Evolutionary conservation across 2,113 vertebrate genomes (phyloP).

Genomic region (Actenoides hombroni): DNA sequence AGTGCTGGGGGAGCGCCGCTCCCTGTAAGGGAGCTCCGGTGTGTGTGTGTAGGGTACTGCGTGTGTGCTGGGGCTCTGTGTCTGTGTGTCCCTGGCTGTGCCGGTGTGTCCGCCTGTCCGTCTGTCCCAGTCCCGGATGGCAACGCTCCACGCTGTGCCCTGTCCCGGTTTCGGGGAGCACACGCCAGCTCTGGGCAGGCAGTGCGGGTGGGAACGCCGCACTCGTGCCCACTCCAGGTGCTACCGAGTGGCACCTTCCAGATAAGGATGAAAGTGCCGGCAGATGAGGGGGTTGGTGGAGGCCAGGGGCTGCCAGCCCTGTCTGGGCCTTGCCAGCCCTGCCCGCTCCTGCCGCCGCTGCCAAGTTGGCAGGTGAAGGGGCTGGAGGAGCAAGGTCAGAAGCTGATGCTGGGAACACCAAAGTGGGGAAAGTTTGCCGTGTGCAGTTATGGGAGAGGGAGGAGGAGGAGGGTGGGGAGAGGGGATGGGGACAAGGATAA

Average conservation of each 20-base stretch:
- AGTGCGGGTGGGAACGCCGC: background rate
- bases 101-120: accelerated
- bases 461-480: background rate
- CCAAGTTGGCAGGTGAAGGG: background rate
- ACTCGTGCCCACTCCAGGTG: background rate
- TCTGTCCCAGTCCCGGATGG: background rate
- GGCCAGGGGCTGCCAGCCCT: background rate
- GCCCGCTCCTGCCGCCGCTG: background rate
- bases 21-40: background rate
- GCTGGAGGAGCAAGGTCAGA: background rate
- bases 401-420: background rate
- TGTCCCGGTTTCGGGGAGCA: background rate
- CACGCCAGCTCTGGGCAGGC: accelerated
- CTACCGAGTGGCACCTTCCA: background rate
- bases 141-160: accelerated
- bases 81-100: background rate
- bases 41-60: background rate
- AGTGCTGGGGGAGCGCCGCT: background rate
- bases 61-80: background rate
- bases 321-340: background rate
- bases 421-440: background rate
- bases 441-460: background rate
- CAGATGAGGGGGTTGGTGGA: background rate
- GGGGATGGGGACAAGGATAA: background rate
- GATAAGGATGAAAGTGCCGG: background rate